phyloP scores from a whole-genome alignment of 1,140 invertebrate species.

The Ceratosolen solmsi region DNA sequence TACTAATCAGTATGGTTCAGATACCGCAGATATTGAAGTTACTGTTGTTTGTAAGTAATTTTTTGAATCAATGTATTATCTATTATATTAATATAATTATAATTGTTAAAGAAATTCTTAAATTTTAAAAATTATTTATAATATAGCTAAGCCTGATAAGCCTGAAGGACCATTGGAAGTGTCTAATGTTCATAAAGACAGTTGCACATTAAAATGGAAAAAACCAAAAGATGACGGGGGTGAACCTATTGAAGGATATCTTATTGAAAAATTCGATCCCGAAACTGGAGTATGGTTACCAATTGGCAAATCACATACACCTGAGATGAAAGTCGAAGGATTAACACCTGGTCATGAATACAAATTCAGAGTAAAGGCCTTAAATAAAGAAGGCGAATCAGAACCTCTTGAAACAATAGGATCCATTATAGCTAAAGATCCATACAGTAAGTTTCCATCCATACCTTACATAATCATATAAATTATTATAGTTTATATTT shows the following conservation, averaged over 20 bases:
- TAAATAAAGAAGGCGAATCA: slow-evolving; percentile 97
- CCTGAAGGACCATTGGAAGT: slow-evolving; percentile 97
- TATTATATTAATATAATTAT: slow-evolving; percentile 17
- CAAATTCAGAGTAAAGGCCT: slow-evolving; percentile 97
- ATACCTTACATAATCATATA: neutral
- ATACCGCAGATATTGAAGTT: slow-evolving; percentile 92
- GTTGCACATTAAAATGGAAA: slow-evolving; percentile 97
- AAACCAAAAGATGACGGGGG: slow-evolving; percentile 98
- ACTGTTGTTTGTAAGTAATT: slow-evolving; percentile 86
- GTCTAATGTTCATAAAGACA: slow-evolving; percentile 95
- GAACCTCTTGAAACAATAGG: slow-evolving; percentile 95
- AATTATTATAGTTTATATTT: too few relatives aligned
- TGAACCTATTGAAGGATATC: slow-evolving; percentile 93
- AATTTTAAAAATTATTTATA: slow-evolving; percentile 42
- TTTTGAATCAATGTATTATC: neutral
- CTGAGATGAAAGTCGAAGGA: slow-evolving; percentile 91
- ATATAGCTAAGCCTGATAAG: slow-evolving; percentile 88
- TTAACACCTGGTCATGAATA: slow-evolving; percentile 96
- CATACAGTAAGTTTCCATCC: slow-evolving; percentile 84
- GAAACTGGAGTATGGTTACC: slow-evolving; percentile 93
- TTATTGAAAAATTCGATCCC: slow-evolving; percentile 96
- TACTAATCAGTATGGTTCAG: slow-evolving; percentile 88
- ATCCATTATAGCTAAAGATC: slow-evolving; percentile 96
- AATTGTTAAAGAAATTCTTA: slow-evolving; percentile 16
- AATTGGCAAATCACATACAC: slow-evolving; percentile 85